phyloP scores from a whole-genome alignment of 2,888 invertebrate genomes.

The Exocentrus adspersus region DNA sequence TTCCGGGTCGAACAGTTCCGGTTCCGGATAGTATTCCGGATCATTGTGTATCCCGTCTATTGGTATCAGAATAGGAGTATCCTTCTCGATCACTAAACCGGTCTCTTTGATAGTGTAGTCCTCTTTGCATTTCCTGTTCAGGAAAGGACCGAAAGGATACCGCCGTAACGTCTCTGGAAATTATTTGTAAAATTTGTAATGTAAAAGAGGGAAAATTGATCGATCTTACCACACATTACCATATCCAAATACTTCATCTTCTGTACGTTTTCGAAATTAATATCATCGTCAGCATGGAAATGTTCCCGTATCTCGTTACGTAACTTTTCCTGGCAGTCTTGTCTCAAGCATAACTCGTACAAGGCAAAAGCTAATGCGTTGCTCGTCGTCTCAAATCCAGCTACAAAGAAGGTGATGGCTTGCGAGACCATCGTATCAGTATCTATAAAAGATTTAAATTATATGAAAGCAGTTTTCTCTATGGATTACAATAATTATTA shows the following conservation, averaged over 20 bases:
- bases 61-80: constrained; percentile 60
- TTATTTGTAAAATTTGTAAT: constrained; percentile 18
- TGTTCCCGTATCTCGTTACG: constrained; percentile 61
- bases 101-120: constrained; percentile 59
- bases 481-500: no score
- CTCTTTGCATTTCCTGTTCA: constrained; percentile 52
- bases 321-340: constrained; percentile 63
- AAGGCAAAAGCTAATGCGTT: constrained; percentile 62
- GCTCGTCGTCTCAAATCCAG: constrained; percentile 67
- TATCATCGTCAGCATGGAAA: constrained; percentile 54
- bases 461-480: no score
- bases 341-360: constrained; percentile 63
- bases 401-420: constrained; percentile 65
- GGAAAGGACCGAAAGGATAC: constrained; percentile 59
- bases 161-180: constrained; percentile 62
- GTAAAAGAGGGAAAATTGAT: background rate
- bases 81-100: constrained; percentile 59
- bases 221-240: constrained; percentile 61
- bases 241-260: constrained; percentile 67
- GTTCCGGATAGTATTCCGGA: constrained; percentile 60
- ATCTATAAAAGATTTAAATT: constrained; percentile 54
- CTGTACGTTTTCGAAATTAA: constrained; percentile 64
- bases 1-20: constrained; percentile 63
- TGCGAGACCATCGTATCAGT: constrained; percentile 60
- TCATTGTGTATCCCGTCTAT: constrained; percentile 57